Evolutionary conservation across 2,888 invertebrate species (phyloP), one percentile per base, ranked within the genome.

Genomic region (Arctia plantaginis): DNA sequence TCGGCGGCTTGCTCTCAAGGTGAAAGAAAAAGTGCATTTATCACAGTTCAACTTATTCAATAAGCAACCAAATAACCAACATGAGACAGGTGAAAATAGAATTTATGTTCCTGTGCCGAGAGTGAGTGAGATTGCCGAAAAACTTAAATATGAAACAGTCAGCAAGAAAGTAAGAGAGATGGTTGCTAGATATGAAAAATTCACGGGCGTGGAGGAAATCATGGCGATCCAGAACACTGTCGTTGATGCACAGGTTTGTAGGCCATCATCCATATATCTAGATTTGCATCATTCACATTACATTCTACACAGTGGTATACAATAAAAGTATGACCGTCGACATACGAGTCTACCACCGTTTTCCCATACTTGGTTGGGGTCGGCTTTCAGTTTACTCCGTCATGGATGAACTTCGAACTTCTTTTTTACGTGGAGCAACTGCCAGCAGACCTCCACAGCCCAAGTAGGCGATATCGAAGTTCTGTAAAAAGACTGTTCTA

Each of bases 121-220:
- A 83, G 93, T 95, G 12, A 83, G 87, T 0, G 94, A 94, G 73
- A 86, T 95, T 4, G 94, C 95, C 3, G 94, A 95, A 71, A 94
- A 88, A 76, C 90, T 95, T 13, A 94, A 92, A 84, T 89, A 92
- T 30, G 92, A 93, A 51, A 86, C 90, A 13, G 80, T 95, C 3
- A 83, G 91, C 0, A 87, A 86, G 30, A 92, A 88, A 83, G 91
- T 96, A 13, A 93, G 91, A 66, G 95, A 96, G 69, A 80, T 97
- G 71, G 96, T 97, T 67, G 89, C 90, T 44, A 96, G 96, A 92
- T 98, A 98, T 92, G 98, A 98, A 87, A 97, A 97, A 86, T 95
- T 98, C 72, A 97, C 98, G 12, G 98, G 98, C 3, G 96, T 98
- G 70, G 97, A 97, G 80, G 98, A 98, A 91, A 98, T 98, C 8